These are phyloP conservation scores for Actenoides hombroni DNA, from an alignment of 2,113 vertebrate genomes.

Conservation along the genomic window DNA sequence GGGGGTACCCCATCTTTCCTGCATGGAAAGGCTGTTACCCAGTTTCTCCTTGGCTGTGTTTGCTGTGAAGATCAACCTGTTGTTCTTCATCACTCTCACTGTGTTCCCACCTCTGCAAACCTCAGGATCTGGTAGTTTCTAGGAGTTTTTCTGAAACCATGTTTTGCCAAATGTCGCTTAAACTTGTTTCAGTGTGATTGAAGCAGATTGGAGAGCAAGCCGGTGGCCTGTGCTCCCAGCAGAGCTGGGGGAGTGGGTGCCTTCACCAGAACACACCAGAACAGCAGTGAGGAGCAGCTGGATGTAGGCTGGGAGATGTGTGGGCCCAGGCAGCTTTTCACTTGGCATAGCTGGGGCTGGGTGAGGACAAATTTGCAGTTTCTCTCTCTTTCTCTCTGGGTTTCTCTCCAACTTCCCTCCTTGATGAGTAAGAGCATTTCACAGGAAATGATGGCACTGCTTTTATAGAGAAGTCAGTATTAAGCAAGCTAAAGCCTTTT, in stretches of 20 bases:
- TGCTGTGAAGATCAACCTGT: neutral
- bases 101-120: neutral
- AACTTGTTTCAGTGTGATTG: neutral
- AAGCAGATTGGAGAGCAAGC: neutral
- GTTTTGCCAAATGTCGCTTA: neutral
- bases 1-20: rapidly evolving
- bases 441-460: neutral
- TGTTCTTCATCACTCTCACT: neutral
- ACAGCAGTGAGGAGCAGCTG: conserved; percentile 7
- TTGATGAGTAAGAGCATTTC: neutral
- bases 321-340: neutral
- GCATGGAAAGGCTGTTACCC: neutral
- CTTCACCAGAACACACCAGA: neutral
- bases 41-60: neutral
- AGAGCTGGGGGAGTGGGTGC: neutral
- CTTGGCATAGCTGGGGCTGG: neutral
- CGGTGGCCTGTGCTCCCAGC: neutral
- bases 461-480: neutral
- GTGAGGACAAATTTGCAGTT: neutral
- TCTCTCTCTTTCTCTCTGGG: neutral
- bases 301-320: neutral
- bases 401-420: neutral
- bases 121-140: neutral
- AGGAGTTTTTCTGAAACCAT: neutral
- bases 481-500: neutral